Percentiles rank a stretch among this genome's conserved stretches.
phyloP scores from a whole-genome alignment of 2,888 invertebrate genomes.

The Choristoneura rosaceana region DNA sequence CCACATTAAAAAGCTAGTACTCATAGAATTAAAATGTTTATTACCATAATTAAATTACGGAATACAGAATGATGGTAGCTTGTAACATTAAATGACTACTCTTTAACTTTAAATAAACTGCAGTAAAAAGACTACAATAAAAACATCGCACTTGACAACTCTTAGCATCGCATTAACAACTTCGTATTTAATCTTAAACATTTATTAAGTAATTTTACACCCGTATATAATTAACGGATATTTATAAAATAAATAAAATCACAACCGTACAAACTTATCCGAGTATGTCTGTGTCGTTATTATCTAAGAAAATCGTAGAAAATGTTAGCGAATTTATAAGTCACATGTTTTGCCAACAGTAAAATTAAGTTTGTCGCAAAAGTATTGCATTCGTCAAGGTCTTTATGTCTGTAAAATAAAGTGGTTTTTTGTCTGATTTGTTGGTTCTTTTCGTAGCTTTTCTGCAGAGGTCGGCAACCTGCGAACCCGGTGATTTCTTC shows the following conservation, averaged over 20 bases:
- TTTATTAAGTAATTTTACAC: not conserved
- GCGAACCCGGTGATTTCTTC: too few relatives aligned
- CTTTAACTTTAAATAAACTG: too few relatives aligned
- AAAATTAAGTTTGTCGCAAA: not conserved
- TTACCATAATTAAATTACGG: too few relatives aligned
- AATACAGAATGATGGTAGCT: too few relatives aligned
- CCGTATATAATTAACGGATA: not conserved
- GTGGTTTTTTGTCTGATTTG: not conserved
- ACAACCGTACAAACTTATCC: not conserved
- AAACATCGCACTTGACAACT: too few relatives aligned
- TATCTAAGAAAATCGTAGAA: not conserved
- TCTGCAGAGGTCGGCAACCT: not conserved
- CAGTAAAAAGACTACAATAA: too few relatives aligned
- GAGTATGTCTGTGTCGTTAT: not conserved
- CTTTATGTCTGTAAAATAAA: not conserved
- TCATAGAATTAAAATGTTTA: too few relatives aligned
- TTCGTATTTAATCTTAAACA: not conserved
- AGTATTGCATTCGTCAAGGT: not conserved
- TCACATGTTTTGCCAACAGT: not conserved
- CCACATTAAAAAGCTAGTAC: not conserved
- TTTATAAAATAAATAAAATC: not conserved
- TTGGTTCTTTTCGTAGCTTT: not conserved
- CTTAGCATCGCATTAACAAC: not conserved
- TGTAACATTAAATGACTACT: too few relatives aligned
- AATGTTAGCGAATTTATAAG: not conserved